Conservation (phyloP, 2,113 vertebrate genomes). For the Phalacrocorax brasilianus region DNA sequence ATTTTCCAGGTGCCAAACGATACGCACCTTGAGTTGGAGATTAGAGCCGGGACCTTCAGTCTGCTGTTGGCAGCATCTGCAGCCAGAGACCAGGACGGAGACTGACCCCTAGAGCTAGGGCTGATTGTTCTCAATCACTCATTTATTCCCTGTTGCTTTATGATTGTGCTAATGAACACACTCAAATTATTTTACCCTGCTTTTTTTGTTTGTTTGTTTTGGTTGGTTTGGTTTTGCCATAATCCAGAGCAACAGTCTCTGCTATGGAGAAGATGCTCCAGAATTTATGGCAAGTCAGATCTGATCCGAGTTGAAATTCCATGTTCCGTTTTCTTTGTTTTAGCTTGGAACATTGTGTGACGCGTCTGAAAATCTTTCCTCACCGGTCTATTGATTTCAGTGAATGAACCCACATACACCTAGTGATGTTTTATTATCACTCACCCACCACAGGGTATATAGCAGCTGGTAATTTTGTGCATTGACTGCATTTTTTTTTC, state of each 20-base stretch:
- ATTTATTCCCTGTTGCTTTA: background rate
- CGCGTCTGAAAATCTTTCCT: background rate
- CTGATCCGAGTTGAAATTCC: background rate
- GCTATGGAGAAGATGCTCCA: background rate
- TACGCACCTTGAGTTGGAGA: background rate
- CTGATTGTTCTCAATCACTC: background rate
- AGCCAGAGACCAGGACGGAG: background rate
- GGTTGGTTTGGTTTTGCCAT: background rate
- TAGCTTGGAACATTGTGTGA: background rate
- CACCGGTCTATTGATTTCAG: background rate
- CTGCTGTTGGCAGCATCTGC: background rate
- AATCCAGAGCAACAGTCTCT: background rate
- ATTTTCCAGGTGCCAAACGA: background rate
- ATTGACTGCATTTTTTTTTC: conserved; percentile 1
- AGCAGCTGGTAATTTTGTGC: conserved; percentile 30
- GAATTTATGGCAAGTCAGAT: background rate
- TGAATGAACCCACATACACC: background rate
- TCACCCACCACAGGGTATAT: background rate
- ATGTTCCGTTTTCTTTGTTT: background rate
- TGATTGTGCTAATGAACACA: background rate
- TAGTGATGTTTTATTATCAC: conserved; percentile 16
- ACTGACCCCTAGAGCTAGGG: background rate
- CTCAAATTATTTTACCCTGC: background rate
- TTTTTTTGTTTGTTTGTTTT: background rate
- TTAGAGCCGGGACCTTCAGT: background rate